phyloP scores from a whole-genome alignment of 2,888 invertebrate genomes.

The Cheiracanthium punctorium region DNA sequence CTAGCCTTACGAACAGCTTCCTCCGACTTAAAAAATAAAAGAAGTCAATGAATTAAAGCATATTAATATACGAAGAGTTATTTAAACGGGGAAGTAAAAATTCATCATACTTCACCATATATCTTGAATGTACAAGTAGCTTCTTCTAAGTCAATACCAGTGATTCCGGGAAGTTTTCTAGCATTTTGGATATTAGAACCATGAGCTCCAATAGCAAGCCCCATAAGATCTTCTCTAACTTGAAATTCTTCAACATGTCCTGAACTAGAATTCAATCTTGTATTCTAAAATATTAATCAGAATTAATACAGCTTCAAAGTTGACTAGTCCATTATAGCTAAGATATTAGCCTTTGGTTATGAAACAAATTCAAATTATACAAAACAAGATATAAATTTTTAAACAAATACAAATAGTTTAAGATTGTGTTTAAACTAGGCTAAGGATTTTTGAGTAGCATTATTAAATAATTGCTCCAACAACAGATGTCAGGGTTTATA shows the following conservation, averaged over 20 bases:
- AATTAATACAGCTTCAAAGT: no score
- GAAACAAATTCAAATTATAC: no score
- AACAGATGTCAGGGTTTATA: no score
- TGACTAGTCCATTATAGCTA: no score
- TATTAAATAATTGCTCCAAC: no score
- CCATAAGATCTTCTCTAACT: conserved; percentile 97
- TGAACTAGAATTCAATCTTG: conserved; percentile 55
- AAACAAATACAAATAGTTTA: no score
- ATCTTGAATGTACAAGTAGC: conserved; percentile 97
- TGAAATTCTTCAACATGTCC: conserved; percentile 92
- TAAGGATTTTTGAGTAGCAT: no score
- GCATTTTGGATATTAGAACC: conserved; percentile 97
- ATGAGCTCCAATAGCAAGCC: conserved; percentile 97
- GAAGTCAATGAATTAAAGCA: background rate
- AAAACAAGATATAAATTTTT: no score
- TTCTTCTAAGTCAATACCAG: conserved; percentile 96
- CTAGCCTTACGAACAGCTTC: conserved; percentile 95
- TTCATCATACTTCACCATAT: conserved; percentile 86
- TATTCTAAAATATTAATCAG: conserved; percentile 41
- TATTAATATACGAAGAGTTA: background rate
- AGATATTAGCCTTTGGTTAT: no score
- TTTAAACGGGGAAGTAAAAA: no score
- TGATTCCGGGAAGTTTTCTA: conserved; percentile 93
- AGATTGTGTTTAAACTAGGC: no score
- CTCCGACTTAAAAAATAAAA: conserved; percentile 81